Conservation (phyloP, 2,113 vertebrate species). For the Xyrauchen texanus region DNA sequence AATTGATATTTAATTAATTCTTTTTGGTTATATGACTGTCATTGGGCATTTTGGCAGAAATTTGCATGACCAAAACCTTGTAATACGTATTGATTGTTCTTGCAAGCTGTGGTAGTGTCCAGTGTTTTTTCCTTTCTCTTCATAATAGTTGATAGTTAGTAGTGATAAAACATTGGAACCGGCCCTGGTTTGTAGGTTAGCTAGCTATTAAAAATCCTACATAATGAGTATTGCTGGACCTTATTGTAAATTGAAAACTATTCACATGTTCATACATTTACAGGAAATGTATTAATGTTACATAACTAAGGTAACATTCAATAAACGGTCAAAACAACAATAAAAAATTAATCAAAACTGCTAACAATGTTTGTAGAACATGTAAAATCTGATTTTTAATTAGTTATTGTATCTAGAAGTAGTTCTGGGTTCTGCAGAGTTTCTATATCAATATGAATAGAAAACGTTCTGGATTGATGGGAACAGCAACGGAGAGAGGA, state of each 20-base stretch:
- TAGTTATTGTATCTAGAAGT: neutral
- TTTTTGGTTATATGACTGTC: too few relatives aligned
- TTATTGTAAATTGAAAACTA: neutral
- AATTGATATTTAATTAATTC: too few relatives aligned
- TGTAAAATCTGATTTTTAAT: neutral
- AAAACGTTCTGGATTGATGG: conserved; percentile 41
- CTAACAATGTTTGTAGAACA: neutral
- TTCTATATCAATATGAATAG: neutral
- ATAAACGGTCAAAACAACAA: neutral
- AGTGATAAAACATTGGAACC: too few relatives aligned
- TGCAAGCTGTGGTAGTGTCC: too few relatives aligned
- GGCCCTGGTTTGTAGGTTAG: too few relatives aligned
- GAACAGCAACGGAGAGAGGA: conserved; percentile 52
- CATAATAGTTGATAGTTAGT: too few relatives aligned
- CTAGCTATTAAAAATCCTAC: too few relatives aligned
- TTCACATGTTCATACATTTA: neutral
- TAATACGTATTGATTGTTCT: too few relatives aligned
- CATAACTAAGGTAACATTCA: neutral
- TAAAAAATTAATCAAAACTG: neutral
- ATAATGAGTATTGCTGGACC: too few relatives aligned
- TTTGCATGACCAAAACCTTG: too few relatives aligned
- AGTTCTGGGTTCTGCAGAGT: conserved; percentile 2
- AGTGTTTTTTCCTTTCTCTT: too few relatives aligned
- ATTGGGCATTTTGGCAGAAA: too few relatives aligned
- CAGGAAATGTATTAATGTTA: conserved; percentile 1